Evolutionary conservation across 2,888 invertebrate species (phyloP), one percentile per base, ranked within the genome.

Genomic region (Allophyes oxyacanthae): DNA sequence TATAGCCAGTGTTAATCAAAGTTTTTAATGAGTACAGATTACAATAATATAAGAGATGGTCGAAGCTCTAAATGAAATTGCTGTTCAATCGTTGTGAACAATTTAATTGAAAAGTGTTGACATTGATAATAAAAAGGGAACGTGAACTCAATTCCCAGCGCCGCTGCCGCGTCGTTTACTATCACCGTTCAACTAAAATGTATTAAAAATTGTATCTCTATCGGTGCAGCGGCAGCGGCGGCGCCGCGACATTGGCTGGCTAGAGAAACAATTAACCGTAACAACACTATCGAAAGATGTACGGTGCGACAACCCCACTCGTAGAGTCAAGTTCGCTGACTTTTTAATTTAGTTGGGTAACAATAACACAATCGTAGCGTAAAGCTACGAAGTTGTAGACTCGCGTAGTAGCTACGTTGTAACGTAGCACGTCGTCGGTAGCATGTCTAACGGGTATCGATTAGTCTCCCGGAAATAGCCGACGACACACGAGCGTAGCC

Each of bases 381-480:
- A 87, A n/a, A 82, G 86, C 86, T 87, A 87, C 88, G 78, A 79
- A 83, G 86, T 87, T 85, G 91, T 87, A 87, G 83, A 79, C 79
- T 77, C 75, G 74, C 84, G 84, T 85, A 84, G 84, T 85, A 81
- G 81, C 82, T 87, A 86, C 85, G 85, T 72, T 77, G 82, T 85
- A 87, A 79, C 88, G 90, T 90, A 89, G 88, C 88, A 87, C 73
- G 81, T 73, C 78, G 75, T 73, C 78, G 75, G 83, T 82, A 84
- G 84, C 82, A 85, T 82, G 82, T 79, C 81, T 83, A 87, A 85
- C 86, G 84, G 73, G 78, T 91, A 93, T 93, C 91, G 93, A 93
- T 93, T 91, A 89, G 88, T 81, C 77, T 69, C 71, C 64, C 86
- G 86, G 83, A 82, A 77, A 79, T 71, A 73, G 65, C 82, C 88